Conservation (phyloP, 2,113 vertebrate genomes). For the Rhombomys opimus region DNA sequence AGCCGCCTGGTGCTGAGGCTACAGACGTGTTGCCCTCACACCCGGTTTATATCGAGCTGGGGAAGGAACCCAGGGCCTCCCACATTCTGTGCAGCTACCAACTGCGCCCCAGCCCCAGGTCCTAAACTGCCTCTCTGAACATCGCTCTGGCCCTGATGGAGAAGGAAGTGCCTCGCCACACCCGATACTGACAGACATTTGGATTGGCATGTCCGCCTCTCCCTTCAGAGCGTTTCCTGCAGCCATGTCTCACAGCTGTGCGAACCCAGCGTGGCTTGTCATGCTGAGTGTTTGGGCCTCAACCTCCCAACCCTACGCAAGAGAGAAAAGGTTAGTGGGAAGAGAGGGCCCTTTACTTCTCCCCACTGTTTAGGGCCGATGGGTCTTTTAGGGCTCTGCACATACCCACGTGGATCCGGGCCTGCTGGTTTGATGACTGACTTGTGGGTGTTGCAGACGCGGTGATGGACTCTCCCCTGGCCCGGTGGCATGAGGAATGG, state of each 20-base stretch:
- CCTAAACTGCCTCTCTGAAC: background rate
- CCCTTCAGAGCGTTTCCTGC: background rate
- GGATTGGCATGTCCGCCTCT: background rate
- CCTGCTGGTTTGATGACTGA: no score
- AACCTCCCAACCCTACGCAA: no score
- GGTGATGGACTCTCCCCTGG: no score
- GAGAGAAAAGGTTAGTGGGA: background rate
- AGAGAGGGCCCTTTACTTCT: background rate
- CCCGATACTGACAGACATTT: background rate
- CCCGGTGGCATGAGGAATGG: no score
- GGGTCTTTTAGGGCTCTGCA: no score
- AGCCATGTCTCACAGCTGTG: no score
- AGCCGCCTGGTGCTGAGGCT: background rate
- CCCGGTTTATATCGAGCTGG: background rate
- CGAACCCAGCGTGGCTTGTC: background rate
- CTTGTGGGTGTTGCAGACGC: no score
- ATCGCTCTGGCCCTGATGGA: background rate
- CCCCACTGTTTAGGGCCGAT: no score
- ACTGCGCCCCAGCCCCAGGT: no score
- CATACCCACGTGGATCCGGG: no score
- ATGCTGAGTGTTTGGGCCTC: no score
- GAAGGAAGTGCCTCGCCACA: background rate
- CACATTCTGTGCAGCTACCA: no score
- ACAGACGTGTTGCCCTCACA: rapidly evolving
- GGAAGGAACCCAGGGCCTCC: background rate